Conservation (phyloP, 2,888 invertebrate species). For the Amorpha juglandis region DNA sequence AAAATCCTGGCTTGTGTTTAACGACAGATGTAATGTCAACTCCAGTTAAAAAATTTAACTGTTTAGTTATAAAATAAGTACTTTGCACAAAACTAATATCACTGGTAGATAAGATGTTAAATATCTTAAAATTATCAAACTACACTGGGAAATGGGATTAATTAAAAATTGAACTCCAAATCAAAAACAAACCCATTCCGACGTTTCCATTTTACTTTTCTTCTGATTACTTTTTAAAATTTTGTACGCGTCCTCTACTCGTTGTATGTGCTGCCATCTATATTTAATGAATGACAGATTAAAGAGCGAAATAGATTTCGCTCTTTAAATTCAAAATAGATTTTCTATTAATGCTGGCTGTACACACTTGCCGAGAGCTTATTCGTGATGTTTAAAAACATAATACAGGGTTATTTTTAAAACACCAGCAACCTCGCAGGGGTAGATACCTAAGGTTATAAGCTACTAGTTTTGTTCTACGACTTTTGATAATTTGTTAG, state of each 20-base stretch:
- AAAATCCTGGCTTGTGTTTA: constrained; percentile 30
- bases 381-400: too few species aligned
- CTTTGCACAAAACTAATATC: background rate
- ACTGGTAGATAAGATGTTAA: background rate
- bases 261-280: background rate
- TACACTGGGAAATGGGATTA: constrained; percentile 8
- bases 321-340: too few species aligned
- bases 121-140: background rate
- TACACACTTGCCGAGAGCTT: background rate
- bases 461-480: too few species aligned
- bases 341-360: too few species aligned
- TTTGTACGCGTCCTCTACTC: background rate
- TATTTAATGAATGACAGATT: background rate
- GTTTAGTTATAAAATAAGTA: background rate
- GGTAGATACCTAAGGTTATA: too few species aligned
- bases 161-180: constrained; percentile 21
- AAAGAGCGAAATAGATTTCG: too few species aligned
- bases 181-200: constrained; percentile 28
- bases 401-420: too few species aligned
- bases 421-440: too few species aligned
- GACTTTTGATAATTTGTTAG: too few species aligned
- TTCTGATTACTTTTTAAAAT: constrained; percentile 6
- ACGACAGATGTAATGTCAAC: constrained; percentile 32
- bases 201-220: constrained; percentile 19
- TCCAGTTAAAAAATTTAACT: too few species aligned